Evolutionary conservation across 2,797 vertebrate genomes (phyloP), one percentile per base, ranked within the genome.

Genomic region (Sitta carolinensis): DNA sequence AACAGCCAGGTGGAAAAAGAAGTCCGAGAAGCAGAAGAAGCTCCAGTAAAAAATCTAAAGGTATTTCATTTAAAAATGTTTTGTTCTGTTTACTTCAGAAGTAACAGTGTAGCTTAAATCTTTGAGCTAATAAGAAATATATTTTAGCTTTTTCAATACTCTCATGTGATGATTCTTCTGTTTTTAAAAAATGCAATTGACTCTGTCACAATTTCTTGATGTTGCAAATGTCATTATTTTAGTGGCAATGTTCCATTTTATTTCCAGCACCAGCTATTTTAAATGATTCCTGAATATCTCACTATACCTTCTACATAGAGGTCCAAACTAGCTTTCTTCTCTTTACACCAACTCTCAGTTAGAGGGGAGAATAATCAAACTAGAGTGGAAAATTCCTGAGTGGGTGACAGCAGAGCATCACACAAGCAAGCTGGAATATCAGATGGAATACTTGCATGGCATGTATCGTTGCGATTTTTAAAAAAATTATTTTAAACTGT

Each of bases 1-100:
- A 90, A 93, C 96, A 82, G 26, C 9, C 54, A 54, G 63, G 92
- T 92, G 97, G 93, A 64, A 97, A 95, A 95, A 96, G 90, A 84
- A 97, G 90, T 87, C 82, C 95, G 69, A 96, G 89, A 95, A 96
- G 81, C 95, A 97, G 93, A 95, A 97, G 90, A 86, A 94, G 87
- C 62, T 76, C 66, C 29, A 64, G 82, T 54, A 96, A 91, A 95
- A 98, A 95, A 93, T 48, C 69, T 32, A 94, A 93, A 97, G 97
- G 97, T 97, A 97, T 25, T 92, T 90, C 1, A 45, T 78, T 50
- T 66, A 64, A 38, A 36, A 21, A 29, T 5, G 5, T 27, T 74
- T 88, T 79, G 6, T 80, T 89, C 13, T 62, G 22, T 80, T 91
- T 84, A 8, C 8, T 89, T 81, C 25, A 76, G 82, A 89, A 74